Base-by-base conservation (phyloP, 2,888 invertebrate genomes). In the Aricia artaxerxes region DNA sequence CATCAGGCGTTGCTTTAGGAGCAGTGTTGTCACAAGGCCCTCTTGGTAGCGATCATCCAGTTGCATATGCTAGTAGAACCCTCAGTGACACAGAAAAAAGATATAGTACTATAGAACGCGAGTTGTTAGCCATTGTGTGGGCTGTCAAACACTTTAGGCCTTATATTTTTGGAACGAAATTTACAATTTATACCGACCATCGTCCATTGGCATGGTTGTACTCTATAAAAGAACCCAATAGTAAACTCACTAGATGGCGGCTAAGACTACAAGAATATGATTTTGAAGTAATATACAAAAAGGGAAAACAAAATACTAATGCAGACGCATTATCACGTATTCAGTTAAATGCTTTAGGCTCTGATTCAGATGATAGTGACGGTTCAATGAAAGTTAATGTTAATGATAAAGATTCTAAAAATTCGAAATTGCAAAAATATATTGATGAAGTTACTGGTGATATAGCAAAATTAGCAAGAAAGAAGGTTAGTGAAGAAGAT, bases 161-260 rank as follows among this genome's bases (percentile, higher is more conserved):
- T 1, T 88, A 88, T 77, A 60, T 88, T 1, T 87, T 84, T 73
- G 88, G 88, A 9, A 81, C 81, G 35, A 84, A 85, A 75, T 88
- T 88, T 61, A 82, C 38, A 1, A 82, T 82, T 24, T 80, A 77
- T 35, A 82, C 81, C 3, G 82, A 83, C 40, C 82, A 82, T 78
- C 73, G 80, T n/a, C 81, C 83, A 31, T 73, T 83, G 3, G 80
- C 79, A 1, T 82, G 83, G 83, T 49, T 82, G 9, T 73, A 82
- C 31, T 82, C 81, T 6, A 73, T 82, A 13, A 83, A 83, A 61
- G 83, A 83, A 40, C 80, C 82, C 0, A 82, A 80, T 69, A 81
- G 82, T 73, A 82, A 81, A 78, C 64, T 82, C 2, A 82, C 81
- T 0, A 35, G 83, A 57, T 82, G 83, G 83, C 31, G 79, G 11